Percentiles rank a stretch among this genome's conserved stretches.
Evolutionary conservation across 2,888 invertebrate genomes (phyloP).

Genomic region (Liodrosophila aerea): DNA sequence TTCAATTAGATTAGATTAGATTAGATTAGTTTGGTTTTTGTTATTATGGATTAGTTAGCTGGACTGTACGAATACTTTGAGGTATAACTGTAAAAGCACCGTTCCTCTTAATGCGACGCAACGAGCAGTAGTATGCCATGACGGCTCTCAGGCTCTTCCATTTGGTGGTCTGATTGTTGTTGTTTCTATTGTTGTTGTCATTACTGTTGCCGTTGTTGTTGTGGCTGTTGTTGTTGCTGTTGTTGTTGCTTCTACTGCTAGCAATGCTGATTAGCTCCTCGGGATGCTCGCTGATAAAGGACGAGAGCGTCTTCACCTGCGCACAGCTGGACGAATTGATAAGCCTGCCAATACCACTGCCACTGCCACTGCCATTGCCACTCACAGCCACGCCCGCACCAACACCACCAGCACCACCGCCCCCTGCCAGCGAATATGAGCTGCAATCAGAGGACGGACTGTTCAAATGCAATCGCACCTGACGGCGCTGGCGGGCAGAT

Average conservation of each 20-base stretch:
- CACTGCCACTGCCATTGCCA: background rate
- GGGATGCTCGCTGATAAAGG: slow-evolving; percentile 68
- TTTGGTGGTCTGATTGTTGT: slow-evolving; percentile 84
- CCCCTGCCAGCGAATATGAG: slow-evolving; percentile 32
- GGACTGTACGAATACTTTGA: slow-evolving; percentile 27
- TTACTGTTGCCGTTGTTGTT: slow-evolving; percentile 6
- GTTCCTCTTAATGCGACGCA: slow-evolving; percentile 95
- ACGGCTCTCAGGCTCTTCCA: slow-evolving; percentile 94
- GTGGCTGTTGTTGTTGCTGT: slow-evolving; percentile 11
- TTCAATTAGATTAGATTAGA: slow-evolving; percentile 15
- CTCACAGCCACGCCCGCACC: background rate
- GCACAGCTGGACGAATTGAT: slow-evolving; percentile 55
- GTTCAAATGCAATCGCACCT: slow-evolving; percentile 68
- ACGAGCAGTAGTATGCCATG: slow-evolving; percentile 94
- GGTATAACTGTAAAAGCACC: slow-evolving; percentile 74
- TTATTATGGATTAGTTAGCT: slow-evolving; percentile 26
- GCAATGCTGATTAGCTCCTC: slow-evolving; percentile 51
- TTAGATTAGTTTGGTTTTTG: slow-evolving; percentile 15
- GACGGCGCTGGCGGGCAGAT: slow-evolving; percentile 49
- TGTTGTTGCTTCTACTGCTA: slow-evolving; percentile 14
- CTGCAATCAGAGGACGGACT: slow-evolving; percentile 76
- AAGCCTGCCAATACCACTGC: slow-evolving; percentile 26
- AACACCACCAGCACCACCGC: no score
- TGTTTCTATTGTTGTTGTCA: slow-evolving; percentile 4
- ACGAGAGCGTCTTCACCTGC: slow-evolving; percentile 66